A percentile compares a stretch with the other conserved stretches of the same genome.
Evolutionary conservation across 1,140 invertebrate species (phyloP).

Genomic region (Aphidius ervi): DNA sequence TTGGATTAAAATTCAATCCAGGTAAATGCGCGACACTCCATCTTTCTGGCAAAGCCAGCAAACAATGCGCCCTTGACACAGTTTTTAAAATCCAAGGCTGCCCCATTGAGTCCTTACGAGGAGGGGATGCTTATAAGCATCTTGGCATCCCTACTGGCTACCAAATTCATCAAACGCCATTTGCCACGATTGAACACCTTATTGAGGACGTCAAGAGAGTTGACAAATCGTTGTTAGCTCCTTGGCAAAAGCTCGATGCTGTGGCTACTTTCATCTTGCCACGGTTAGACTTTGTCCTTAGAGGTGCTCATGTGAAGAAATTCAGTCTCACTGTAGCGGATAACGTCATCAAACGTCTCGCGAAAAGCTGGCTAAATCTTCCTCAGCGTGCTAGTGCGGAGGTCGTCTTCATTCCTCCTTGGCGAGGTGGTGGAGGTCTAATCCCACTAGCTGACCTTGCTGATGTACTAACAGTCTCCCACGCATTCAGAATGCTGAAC

Average conservation of each 20-base stretch:
- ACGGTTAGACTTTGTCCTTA: conserved; percentile 33
- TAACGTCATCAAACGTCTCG: conserved; percentile 22
- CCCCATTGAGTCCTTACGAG: conserved; percentile 13
- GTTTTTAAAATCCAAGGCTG: conserved; percentile 19
- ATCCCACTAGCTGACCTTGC: conserved; percentile 27
- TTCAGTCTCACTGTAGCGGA: conserved; percentile 24
- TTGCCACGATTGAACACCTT: conserved; percentile 21
- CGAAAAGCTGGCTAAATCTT: conserved; percentile 34
- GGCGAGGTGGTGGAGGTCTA: conserved; percentile 29
- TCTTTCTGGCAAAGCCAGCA: conserved; percentile 11
- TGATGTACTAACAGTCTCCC: conserved; percentile 28
- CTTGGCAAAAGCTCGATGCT: conserved; percentile 46
- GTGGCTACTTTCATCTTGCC: conserved; percentile 39
- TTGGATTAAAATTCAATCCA: conserved; percentile 32
- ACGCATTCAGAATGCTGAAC: conserved; percentile 33
- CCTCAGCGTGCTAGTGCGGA: conserved; percentile 35
- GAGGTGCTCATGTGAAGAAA: conserved; percentile 29
- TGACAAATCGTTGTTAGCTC: conserved; percentile 33
- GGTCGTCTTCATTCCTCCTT: conserved; percentile 24
- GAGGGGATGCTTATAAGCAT: conserved; percentile 30
- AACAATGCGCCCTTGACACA: conserved; percentile 1
- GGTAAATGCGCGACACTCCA: conserved; percentile 33
- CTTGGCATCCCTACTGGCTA: conserved; percentile 35
- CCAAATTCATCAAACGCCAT: conserved; percentile 28
- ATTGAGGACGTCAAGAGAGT: conserved; percentile 23